Conservation (phyloP, 2,888 invertebrate genomes). For the Pterobdella sp. region DNA sequence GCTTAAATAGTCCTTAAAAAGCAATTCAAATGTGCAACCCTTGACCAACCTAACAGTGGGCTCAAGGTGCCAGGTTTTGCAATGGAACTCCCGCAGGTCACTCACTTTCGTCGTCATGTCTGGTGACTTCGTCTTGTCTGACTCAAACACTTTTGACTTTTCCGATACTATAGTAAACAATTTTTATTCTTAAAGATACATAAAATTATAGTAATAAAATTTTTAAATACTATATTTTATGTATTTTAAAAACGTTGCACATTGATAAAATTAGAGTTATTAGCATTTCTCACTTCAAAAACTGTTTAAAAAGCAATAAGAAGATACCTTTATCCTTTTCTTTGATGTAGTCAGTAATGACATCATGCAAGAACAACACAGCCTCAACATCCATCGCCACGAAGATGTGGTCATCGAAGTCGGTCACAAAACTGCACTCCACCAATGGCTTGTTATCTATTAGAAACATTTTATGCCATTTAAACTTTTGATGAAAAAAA, state of each 20-base stretch:
- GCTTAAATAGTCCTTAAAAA: no score
- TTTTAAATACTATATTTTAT: no score
- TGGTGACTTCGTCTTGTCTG: slow-evolving; percentile 44
- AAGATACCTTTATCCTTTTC: slow-evolving; percentile 70
- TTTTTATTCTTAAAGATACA: no score
- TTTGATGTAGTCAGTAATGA: slow-evolving; percentile 87
- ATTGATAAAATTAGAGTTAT: neutral
- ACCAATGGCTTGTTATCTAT: slow-evolving; percentile 69
- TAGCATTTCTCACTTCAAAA: neutral
- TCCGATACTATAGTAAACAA: neutral
- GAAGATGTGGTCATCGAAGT: slow-evolving; percentile 96
- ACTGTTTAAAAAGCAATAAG: slow-evolving; percentile 1
- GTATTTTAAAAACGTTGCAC: neutral
- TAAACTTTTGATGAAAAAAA: no score
- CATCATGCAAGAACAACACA: slow-evolving; percentile 91
- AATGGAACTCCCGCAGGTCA: slow-evolving; percentile 82
- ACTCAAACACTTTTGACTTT: slow-evolving; percentile 42
- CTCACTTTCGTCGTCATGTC: slow-evolving; percentile 48
- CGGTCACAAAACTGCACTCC: slow-evolving; percentile 92
- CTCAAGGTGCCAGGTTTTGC: slow-evolving; percentile 91
- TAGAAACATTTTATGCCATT: no score
- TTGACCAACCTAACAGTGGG: slow-evolving; percentile 59
- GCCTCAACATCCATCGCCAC: slow-evolving; percentile 94
- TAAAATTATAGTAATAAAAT: no score
- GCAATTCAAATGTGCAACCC: no score